These are phyloP conservation scores for Phocides pigmalion DNA, from an alignment of 1,140 invertebrate genomes.

Conservation along the genomic window DNA sequence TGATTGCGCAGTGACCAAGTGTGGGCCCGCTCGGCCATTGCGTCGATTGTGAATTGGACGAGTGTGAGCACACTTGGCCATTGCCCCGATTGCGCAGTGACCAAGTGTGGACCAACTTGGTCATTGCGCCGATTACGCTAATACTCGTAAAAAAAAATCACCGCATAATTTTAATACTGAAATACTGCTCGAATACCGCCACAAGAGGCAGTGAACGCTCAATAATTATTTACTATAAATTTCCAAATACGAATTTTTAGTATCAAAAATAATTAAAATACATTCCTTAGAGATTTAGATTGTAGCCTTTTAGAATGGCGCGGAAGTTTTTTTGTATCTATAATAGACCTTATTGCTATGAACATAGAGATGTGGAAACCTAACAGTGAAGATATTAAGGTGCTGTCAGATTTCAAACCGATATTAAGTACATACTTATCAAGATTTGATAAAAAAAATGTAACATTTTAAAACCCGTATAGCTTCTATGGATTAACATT, in stretches of 20 bases:
- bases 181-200: background rate
- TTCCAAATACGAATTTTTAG: constrained; percentile 53
- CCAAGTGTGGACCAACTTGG: background rate
- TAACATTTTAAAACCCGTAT: no score
- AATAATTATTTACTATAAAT: constrained; percentile 46
- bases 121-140: background rate
- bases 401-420: no score
- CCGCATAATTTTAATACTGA: constrained; percentile 20
- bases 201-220: constrained; percentile 47
- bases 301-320: constrained; percentile 26
- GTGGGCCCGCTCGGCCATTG: no score
- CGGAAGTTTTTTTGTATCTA: constrained; percentile 8
- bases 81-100: no score
- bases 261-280: constrained; percentile 60
- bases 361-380: background rate
- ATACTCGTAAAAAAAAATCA: background rate
- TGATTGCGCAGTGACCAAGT: no score
- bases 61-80: no score
- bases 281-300: constrained; percentile 26
- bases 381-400: background rate
- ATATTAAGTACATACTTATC: no score
- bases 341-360: constrained; percentile 21
- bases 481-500: no score
- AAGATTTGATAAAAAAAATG: no score
- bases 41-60: no score